These are phyloP conservation scores for Cassiopea andromeda DNA, from an alignment of 30 jellyfish, hydroid and myxozoan genomes.

Conservation along the genomic window DNA sequence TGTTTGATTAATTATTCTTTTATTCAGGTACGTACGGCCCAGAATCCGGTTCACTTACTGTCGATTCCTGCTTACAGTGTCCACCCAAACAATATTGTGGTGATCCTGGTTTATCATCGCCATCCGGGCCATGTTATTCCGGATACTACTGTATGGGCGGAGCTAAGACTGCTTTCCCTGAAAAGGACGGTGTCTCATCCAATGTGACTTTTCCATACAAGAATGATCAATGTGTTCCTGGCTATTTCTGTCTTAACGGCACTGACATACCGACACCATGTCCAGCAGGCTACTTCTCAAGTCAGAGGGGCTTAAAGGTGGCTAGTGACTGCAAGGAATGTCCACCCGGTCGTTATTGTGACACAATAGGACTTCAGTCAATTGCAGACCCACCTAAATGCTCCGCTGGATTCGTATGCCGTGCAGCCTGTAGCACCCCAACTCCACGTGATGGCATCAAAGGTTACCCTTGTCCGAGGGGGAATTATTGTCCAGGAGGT, in stretches of 20 bases:
- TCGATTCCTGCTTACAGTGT: constrained; percentile 71
- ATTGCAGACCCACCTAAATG: constrained; percentile 93
- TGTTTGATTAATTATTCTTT: neutral
- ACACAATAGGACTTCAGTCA: constrained; percentile 75
- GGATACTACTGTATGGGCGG: constrained; percentile 92
- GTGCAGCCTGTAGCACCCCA: constrained; percentile 78
- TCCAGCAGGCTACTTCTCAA: constrained; percentile 91
- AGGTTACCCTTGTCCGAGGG: constrained; percentile 94
- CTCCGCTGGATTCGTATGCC: constrained; percentile 90
- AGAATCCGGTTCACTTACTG: constrained; percentile 32
- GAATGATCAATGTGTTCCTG: constrained; percentile 93
- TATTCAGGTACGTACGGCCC: constrained; percentile 85
- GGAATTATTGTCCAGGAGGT: constrained; percentile 95
- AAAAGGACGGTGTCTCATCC: constrained; percentile 58
- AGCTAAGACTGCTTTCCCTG: constrained; percentile 88
- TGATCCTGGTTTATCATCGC: constrained; percentile 73
- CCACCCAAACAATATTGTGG: constrained; percentile 80
- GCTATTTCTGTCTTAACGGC: constrained; percentile 93
- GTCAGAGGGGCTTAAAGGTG: constrained; percentile 65
- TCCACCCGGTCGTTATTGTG: constrained; percentile 96
- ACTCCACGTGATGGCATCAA: constrained; percentile 89
- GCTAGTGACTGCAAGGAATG: constrained; percentile 85
- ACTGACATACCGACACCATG: constrained; percentile 94
- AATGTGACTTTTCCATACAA: constrained; percentile 80
- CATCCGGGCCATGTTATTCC: constrained; percentile 91